Evolutionary conservation across 2,113 vertebrate species (phyloP).

Genomic region (Esox niger): DNA sequence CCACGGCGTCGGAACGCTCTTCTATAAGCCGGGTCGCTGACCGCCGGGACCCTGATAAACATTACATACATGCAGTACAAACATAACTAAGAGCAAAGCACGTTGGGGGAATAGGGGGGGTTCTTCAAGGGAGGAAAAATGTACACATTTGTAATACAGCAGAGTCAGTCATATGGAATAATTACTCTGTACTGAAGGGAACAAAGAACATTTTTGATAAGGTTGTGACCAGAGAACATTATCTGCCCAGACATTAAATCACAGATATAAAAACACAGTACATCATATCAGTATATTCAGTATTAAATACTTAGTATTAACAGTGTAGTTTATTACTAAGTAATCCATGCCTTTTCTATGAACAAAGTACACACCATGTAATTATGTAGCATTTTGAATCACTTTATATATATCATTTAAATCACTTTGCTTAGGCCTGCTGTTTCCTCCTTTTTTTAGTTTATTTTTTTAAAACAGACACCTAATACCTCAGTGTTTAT

Average conservation of each 20-base stretch:
- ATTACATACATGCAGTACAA: constrained; percentile 65
- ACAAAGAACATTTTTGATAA: constrained; percentile 69
- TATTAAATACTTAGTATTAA: not conserved
- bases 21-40: constrained; percentile 67
- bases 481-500: constrained; percentile 24
- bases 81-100: constrained; percentile 65
- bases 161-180: constrained; percentile 49
- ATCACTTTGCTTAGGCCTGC: no score
- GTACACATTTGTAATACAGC: constrained; percentile 54
- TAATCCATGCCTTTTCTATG: constrained; percentile 35
- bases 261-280: constrained; percentile 25
- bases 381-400: constrained; percentile 39
- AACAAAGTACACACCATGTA: constrained; percentile 20
- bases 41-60: constrained; percentile 70
- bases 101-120: not conserved
- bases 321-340: not conserved
- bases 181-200: constrained; percentile 38
- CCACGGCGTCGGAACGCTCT: constrained; percentile 65
- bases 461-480: constrained; percentile 26
- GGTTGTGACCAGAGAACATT: constrained; percentile 63
- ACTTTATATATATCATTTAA: no score
- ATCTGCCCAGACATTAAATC: constrained; percentile 61
- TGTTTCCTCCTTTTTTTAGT: no score
- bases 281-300: not conserved
- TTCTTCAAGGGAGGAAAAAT: constrained; percentile 36